Percentiles rank a stretch among this genome's conserved stretches.
Evolutionary conservation across 2,113 vertebrate genomes (phyloP).

Genomic region (Butorides virescens): DNA sequence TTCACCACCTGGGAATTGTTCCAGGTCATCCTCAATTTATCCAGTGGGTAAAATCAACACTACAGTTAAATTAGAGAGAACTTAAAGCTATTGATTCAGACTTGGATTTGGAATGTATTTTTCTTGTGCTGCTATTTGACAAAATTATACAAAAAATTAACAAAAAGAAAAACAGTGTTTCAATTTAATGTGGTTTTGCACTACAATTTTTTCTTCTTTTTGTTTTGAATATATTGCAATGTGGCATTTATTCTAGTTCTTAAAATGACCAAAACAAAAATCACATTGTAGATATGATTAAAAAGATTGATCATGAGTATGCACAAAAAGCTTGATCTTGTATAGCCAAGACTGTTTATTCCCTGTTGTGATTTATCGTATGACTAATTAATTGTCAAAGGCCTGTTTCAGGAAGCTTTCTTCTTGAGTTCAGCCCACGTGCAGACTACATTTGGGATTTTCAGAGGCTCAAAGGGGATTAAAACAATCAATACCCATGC

Average conservation of each 20-base stretch:
- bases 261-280: not conserved
- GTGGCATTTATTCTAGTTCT: not conserved
- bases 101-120: not conserved
- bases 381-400: not conserved
- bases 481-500: not conserved
- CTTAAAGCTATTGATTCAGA: not conserved
- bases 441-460: not conserved
- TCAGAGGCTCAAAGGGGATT: not conserved
- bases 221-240: not conserved
- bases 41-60: not conserved
- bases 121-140: not conserved
- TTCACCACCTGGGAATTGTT: not conserved
- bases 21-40: not conserved
- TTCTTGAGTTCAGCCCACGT: not conserved
- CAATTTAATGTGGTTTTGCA: not conserved
- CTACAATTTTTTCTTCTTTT: not conserved
- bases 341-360: not conserved
- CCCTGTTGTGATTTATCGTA: not conserved
- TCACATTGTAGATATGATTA: not conserved
- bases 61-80: not conserved
- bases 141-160: not conserved
- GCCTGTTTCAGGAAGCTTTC: not conserved
- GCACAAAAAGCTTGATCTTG: not conserved
- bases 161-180: not conserved
- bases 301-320: fast-evolving